phyloP scores from a whole-genome alignment of 2,888 invertebrate species.

The Apantesis nais region DNA sequence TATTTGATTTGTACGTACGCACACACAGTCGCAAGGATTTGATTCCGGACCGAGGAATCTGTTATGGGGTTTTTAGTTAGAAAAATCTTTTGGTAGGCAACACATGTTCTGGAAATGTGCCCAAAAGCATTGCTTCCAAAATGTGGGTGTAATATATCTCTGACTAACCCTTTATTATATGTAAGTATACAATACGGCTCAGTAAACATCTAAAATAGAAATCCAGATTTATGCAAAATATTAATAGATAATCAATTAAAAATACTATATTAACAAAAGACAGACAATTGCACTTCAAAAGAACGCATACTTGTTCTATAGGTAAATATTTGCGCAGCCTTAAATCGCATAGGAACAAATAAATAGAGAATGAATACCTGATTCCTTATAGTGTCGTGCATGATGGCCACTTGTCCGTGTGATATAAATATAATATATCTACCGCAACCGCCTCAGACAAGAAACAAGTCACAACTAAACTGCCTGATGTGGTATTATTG shows the following conservation, averaged over 20 bases:
- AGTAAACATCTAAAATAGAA: not conserved
- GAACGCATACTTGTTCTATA: not conserved
- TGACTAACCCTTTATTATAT: not conserved
- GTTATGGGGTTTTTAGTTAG: not conserved
- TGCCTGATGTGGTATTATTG: slow-evolving; percentile 11
- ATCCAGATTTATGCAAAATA: not conserved
- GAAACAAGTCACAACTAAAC: slow-evolving; percentile 58
- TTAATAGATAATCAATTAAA: not conserved
- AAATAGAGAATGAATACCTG: slow-evolving; percentile 55
- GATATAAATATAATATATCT: slow-evolving; percentile 16
- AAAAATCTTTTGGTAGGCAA: not conserved
- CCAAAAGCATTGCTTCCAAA: not conserved
- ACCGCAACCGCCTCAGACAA: slow-evolving; percentile 48
- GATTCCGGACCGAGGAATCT: not conserved
- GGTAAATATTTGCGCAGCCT: not conserved
- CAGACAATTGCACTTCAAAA: not conserved
- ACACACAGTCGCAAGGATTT: not conserved
- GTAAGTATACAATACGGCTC: not conserved
- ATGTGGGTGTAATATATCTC: not conserved
- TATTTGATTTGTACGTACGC: not conserved
- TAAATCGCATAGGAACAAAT: slow-evolving; percentile 9
- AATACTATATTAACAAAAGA: not conserved
- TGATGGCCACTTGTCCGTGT: slow-evolving; percentile 33
- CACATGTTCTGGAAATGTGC: not conserved
- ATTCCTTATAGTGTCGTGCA: slow-evolving; percentile 64